phyloP scores from a whole-genome alignment of 1,140 invertebrate species.

The Antheraea pernyi region DNA sequence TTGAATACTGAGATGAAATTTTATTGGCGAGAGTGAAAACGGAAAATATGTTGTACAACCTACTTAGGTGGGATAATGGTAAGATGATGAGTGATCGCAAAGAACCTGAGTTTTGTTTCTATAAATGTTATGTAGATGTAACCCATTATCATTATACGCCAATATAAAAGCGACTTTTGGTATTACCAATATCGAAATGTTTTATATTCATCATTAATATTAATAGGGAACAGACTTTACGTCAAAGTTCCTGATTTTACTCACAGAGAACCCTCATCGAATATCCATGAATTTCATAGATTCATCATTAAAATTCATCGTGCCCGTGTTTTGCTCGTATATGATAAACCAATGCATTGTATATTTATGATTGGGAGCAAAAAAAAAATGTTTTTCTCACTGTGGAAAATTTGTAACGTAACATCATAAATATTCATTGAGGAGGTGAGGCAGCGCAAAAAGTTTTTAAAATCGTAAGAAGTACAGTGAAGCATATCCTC shows the following conservation, averaged over 20 bases:
- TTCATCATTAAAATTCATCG: conserved; percentile 43
- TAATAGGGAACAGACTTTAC: conserved; percentile 52
- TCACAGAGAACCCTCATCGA: conserved; percentile 40
- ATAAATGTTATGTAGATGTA: too few species aligned
- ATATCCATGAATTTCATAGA: conserved; percentile 51
- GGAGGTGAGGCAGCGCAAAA: conserved; percentile 8
- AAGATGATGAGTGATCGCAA: too few species aligned
- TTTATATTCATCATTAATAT: conserved; percentile 76
- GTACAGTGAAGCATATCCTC: not conserved
- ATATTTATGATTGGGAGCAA: conserved; percentile 13
- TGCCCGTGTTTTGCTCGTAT: conserved; percentile 17
- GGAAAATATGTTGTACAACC: too few species aligned
- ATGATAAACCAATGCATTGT: conserved; percentile 21
- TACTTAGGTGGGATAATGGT: too few species aligned
- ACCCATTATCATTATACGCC: not conserved
- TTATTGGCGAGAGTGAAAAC: too few species aligned
- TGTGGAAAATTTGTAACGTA: conserved; percentile 6
- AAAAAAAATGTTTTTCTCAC: conserved; percentile 14
- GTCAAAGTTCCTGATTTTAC: conserved; percentile 59
- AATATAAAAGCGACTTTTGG: not conserved
- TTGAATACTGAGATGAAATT: too few species aligned
- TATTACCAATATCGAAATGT: not conserved
- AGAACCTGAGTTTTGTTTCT: too few species aligned
- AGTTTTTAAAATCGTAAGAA: conserved; percentile 10
- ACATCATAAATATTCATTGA: conserved; percentile 13